Evolutionary conservation across 2,888 invertebrate genomes (phyloP), one percentile per base, ranked within the genome.

Genomic region (Cryptocheilus praepositus): DNA sequence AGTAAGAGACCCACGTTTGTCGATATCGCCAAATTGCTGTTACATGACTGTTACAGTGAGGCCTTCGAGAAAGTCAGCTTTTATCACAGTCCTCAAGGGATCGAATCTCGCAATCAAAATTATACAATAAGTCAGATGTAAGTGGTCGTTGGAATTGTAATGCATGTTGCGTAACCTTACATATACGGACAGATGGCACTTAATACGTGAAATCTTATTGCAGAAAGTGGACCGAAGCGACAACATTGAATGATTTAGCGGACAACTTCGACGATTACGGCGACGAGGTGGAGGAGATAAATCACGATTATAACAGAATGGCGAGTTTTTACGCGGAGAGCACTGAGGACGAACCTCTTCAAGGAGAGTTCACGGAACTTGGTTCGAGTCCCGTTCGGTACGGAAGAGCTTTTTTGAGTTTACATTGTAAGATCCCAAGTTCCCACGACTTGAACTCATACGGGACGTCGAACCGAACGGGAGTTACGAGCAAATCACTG

Each of bases 1-100:
- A 90, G 91, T 44, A 90, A 92, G 60, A 91, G 99, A 66, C 98
- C 98, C 25, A 91, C 94, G 64, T 99, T 99, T 91, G 91, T 96
- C 81, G 93, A 93, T 73, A 93, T 96, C 19, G 94, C 96, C 79
- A 92, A 93, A 3, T 91, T 93, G 85, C 90, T 98, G 68, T 90
- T 94, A 77, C 91, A 93, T 54, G 91, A 92, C 80, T 91, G 95
- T 72, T 91, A 92, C 75, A 87, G 81, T 88, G 92, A 65, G 82
- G 89, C 83, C 92, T 95, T 90, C 87, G 91, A 63, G 88, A 90
- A 67, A 76, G 91, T 92, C 61, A 93, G 94, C 53, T 94, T 93
- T 85, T 94, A 92, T 82, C 91, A 92, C 77, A 91, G 91, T 75
- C 84, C 90, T 0, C 92, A 91, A 36, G 92, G 92, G 5, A 85